Base-by-base conservation (phyloP, 2,113 vertebrate species). In the Macrotis lagotis region DNA sequence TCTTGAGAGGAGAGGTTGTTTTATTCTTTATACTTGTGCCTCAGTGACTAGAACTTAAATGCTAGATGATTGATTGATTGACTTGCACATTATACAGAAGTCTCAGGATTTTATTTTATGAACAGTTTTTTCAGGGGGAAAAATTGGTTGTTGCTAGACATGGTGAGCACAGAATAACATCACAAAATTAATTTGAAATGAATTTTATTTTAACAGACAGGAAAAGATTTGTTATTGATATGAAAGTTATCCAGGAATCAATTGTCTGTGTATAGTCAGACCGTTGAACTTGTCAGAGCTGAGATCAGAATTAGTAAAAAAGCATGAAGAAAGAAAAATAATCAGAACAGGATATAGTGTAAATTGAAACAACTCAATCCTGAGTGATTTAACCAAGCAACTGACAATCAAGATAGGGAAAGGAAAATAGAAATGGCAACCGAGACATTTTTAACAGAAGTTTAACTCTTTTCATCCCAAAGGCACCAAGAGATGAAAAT, bases 211-310 rank as follows among this genome's bases (percentile, higher is more conserved):
- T 22, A 83, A 22, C 66, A 83, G 66, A 83, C 66, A 83, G 37
- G 16, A 83, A 83, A 83, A 83, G 66, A 83, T 83, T 83, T 83
- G 66, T 83, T 83, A 83, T 44, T 44, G 37, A 83, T 83, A 22
- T 83, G 66, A 83, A 83, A 83, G 66, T 83, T 83, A 83, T 83
- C n/a, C 66, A 83, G n/a, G 59, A 74, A 74, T n/a, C 59, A 74
- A 74, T 74, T 74, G 59, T 44, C 37, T 83, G n/a, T 44, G 28
- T 74, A 74, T 7, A 74, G 37, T 74, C 66, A 74, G 37, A 74
- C 37, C 37, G 26, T 83, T 83, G 66, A 83, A 83, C 66, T 83
- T 83, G 66, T 83, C 66, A 83, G 66, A 44, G n/a, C 66, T 83
- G 44, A 83, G 66, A 83, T 83, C 37, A n/a, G 66, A 83, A 83